These are phyloP conservation scores for Eospalax fontanierii DNA, from an alignment of 2,797 vertebrate genomes.

Conservation along the genomic window DNA sequence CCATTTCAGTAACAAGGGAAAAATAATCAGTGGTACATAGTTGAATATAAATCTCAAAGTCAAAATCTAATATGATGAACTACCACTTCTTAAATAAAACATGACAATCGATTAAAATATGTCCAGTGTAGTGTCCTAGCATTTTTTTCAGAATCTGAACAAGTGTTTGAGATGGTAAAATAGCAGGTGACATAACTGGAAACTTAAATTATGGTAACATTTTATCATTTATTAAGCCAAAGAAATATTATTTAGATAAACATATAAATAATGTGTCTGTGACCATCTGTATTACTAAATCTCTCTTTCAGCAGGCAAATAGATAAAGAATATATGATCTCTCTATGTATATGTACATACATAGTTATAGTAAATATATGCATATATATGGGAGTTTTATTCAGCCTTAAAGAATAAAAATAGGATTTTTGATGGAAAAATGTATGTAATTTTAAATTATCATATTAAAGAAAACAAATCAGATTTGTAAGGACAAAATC, in stretches of 20 bases:
- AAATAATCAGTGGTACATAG: conserved; percentile 13
- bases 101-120: conserved; percentile 39
- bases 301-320: too few relatives aligned
- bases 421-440: not conserved
- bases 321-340: not conserved
- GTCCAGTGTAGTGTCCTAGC: not conserved
- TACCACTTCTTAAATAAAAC: not conserved
- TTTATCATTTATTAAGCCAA: conserved; percentile 7
- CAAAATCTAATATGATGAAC: not conserved
- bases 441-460: too few relatives aligned
- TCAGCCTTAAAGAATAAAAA: not conserved
- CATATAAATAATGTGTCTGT: not conserved
- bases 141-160: not conserved
- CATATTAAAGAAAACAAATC: too few relatives aligned
- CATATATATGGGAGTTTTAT: not conserved
- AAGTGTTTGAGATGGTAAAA: conserved; percentile 3
- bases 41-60: conserved; percentile 35
- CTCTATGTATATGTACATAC: too few relatives aligned
- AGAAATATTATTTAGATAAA: not conserved
- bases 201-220: not conserved
- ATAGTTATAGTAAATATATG: too few relatives aligned
- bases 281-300: not conserved
- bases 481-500: too few relatives aligned
- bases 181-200: not conserved
- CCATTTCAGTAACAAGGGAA: conserved; percentile 68